These are phyloP conservation scores for Dendrocincla fuliginosa DNA, from an alignment of 2,797 vertebrate genomes.

Conservation along the genomic window DNA sequence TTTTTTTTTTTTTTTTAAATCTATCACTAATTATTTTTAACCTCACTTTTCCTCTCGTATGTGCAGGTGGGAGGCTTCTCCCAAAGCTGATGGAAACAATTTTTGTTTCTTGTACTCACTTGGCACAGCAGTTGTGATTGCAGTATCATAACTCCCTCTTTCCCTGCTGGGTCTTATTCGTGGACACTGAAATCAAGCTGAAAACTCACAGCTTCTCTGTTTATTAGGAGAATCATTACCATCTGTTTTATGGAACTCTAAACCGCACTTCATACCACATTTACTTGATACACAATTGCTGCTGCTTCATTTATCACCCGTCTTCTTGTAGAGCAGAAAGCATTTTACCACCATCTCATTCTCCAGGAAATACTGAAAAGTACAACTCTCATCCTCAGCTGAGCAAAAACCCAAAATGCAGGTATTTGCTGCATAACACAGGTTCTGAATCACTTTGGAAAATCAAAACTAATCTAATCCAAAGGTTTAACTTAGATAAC, in stretches of 20 bases:
- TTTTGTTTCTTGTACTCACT: accelerated
- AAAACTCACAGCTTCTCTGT: not conserved
- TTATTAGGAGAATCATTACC: not conserved
- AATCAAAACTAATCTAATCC: not conserved
- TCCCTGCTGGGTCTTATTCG: not conserved
- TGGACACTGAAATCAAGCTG: not conserved
- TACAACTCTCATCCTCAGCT: not conserved
- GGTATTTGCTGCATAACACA: not conserved
- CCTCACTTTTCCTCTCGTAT: not conserved
- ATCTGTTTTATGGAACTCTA: not conserved
- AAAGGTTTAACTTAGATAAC: not conserved
- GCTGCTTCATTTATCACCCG: not conserved
- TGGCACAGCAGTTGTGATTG: not conserved
- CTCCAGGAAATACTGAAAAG: not conserved
- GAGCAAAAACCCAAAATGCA: not conserved
- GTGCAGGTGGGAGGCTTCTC: not conserved
- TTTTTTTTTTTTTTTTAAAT: not conserved
- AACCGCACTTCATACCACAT: not conserved
- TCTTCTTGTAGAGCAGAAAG: not conserved
- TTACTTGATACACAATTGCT: not conserved
- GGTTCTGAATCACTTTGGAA: not conserved
- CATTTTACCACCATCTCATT: not conserved
- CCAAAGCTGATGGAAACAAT: not conserved
- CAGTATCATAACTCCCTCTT: not conserved
- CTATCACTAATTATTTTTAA: not conserved